A percentile compares a stretch with the other conserved stretches of the same genome.
Evolutionary conservation across 2,113 vertebrate species (phyloP).

Genomic region (Columbina picui): DNA sequence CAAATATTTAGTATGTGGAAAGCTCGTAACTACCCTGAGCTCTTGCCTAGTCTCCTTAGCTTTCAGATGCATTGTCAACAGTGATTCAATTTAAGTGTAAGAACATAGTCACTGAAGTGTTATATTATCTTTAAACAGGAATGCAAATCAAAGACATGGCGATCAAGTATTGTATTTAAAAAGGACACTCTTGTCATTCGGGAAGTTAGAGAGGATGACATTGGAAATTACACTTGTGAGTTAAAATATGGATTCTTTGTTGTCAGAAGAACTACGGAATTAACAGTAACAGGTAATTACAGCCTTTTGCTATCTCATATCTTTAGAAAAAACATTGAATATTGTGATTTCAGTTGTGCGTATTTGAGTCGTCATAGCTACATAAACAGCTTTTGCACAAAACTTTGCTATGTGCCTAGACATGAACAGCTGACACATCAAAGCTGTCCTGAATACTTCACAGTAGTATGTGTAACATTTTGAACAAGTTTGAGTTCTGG

Average conservation of each 20-base stretch:
- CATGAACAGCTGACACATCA: background rate
- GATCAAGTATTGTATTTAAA: conserved; percentile 87
- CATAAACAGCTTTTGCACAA: background rate
- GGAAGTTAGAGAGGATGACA: conserved; percentile 96
- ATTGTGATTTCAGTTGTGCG: background rate
- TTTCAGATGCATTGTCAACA: background rate
- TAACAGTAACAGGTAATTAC: conserved; percentile 94
- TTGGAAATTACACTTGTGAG: conserved; percentile 98
- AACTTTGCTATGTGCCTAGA: background rate
- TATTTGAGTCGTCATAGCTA: background rate
- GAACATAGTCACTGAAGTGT: background rate
- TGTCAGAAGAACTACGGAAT: conserved; percentile 93
- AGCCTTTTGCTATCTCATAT: background rate
- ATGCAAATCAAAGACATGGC: conserved; percentile 92
- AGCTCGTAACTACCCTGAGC: background rate
- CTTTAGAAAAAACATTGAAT: background rate
- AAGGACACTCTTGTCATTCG: conserved; percentile 89
- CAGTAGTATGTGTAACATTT: background rate
- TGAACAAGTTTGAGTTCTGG: background rate
- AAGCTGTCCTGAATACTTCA: background rate
- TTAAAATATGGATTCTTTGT: conserved; percentile 93
- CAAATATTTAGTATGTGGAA: background rate
- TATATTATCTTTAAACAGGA: conserved; percentile 81
- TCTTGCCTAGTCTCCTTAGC: background rate
- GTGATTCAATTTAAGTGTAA: background rate